phyloP scores from a whole-genome alignment of 2,888 invertebrate genomes.

The Hololepta plana region DNA sequence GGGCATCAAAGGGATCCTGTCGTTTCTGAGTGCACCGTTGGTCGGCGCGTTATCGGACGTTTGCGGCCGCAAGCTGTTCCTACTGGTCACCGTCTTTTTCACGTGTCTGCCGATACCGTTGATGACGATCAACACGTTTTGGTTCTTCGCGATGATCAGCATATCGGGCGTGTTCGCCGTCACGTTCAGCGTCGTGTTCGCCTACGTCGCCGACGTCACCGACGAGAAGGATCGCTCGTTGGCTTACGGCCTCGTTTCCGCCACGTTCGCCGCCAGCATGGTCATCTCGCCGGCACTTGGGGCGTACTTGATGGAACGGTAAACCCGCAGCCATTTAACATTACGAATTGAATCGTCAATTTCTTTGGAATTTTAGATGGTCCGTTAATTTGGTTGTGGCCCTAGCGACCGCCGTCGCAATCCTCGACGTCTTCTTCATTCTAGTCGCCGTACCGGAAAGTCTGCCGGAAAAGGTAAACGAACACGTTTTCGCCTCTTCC shows the following conservation, averaged over 20 bases:
- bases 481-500: too few relatives aligned
- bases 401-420: slow-evolving; percentile 86
- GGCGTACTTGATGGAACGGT: slow-evolving; percentile 64
- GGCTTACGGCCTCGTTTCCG: slow-evolving; percentile 84
- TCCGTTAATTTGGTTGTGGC: slow-evolving; percentile 72
- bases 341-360: slow-evolving; percentile 6
- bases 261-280: slow-evolving; percentile 97
- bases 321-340: slow-evolving; percentile 7
- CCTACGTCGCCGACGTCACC: slow-evolving; percentile 98
- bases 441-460: slow-evolving; percentile 97
- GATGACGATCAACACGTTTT: slow-evolving; percentile 91
- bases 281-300: slow-evolving; percentile 97
- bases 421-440: slow-evolving; percentile 95
- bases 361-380: slow-evolving; percentile 24
- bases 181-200: slow-evolving; percentile 98
- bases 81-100: slow-evolving; percentile 94
- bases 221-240: slow-evolving; percentile 88
- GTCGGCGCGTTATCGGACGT: slow-evolving; percentile 96
- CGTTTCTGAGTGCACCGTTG: slow-evolving; percentile 92
- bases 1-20: slow-evolving; percentile 78
- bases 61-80: slow-evolving; percentile 96
- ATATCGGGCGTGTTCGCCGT: slow-evolving; percentile 98
- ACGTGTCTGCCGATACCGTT: slow-evolving; percentile 98
- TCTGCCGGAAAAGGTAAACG: slow-evolving; percentile 78
- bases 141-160: slow-evolving; percentile 96